Evolutionary conservation across 2,888 invertebrate genomes (phyloP), one percentile per base, ranked within the genome.

Genomic region (Caradrina clavipalpis): DNA sequence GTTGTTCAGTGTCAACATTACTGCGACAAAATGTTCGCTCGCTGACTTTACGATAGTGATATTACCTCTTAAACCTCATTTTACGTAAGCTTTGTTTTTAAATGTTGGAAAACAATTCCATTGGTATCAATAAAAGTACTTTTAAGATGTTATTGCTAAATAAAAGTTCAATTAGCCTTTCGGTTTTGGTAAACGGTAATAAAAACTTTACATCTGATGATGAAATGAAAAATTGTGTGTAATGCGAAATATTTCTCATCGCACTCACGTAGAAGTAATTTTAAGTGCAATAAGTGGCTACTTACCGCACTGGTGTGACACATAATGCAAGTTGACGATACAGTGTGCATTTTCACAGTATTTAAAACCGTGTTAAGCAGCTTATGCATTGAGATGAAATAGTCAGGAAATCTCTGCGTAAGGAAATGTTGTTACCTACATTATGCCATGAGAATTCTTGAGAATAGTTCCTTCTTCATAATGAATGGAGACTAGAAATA

Each of bases 81-180:
- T 87, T 78, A 69, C 78, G 76, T 71, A 87, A 85, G 76, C 69
- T 66, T 79, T 76, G 77, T 83, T 76, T 78, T 74, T 56, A 78
- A 68, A 67, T 55, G 49, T 22, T 58, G 63, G 53, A 71, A 62
- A 51, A 75, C 56, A 69, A 80, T 77, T 58, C 45, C 63, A 35
- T 62, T 66, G 56, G 15, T 49, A 63, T n/a, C 69, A 53, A 72
- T 69, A 26, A 3, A 69, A 66, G 61, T 64, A 63, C 62, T 72
- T 68, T 63, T 71, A 77, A 47, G 64, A n/a, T n/a, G n/a, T n/a
- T 61, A 39, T 78, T 75, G 49, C 56, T 55, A 64, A 60, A 78
- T 68, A 54, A 63, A 8, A 50, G 45, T 60, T 67, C 53, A 68
- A 77, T 71, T 64, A 73, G 45, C 42, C 47, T 42, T 78, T 47